Evolutionary conservation across 2,888 invertebrate genomes (phyloP).

Genomic region (Dorcus hopei): DNA sequence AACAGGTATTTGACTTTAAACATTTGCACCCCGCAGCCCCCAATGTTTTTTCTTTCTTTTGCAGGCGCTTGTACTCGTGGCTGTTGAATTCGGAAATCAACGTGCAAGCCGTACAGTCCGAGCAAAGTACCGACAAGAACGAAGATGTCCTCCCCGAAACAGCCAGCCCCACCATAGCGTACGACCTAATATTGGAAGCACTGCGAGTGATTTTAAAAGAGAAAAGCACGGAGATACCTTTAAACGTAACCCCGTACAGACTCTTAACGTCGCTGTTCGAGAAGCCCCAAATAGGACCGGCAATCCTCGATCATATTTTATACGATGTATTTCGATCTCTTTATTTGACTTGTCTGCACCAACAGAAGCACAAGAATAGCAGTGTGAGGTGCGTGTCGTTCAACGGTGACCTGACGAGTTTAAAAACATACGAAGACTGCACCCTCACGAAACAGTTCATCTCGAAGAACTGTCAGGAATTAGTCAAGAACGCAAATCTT

Average conservation of each 20-base stretch:
- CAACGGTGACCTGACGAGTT: slow-evolving; percentile 45
- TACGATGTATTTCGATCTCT: slow-evolving; percentile 72
- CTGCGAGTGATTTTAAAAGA: slow-evolving; percentile 60
- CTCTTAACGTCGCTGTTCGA: slow-evolving; percentile 81
- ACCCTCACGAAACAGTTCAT: slow-evolving; percentile 43
- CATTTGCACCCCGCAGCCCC: not conserved
- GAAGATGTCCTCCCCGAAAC: slow-evolving; percentile 36
- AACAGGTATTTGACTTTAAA: slow-evolving; percentile 56
- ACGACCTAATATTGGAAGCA: slow-evolving; percentile 62
- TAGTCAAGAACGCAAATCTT: slow-evolving; percentile 80
- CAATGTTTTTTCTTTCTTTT: slow-evolving; percentile 19
- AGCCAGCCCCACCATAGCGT: slow-evolving; percentile 50
- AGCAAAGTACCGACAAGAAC: slow-evolving; percentile 41
- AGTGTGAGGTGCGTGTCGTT: slow-evolving; percentile 45
- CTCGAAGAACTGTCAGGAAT: slow-evolving; percentile 58
- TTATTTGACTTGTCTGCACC: slow-evolving; percentile 54
- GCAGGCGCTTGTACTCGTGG: slow-evolving; percentile 78
- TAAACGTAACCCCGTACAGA: slow-evolving; percentile 70
- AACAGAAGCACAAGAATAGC: slow-evolving; percentile 42
- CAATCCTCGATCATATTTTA: slow-evolving; percentile 72
- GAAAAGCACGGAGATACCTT: slow-evolving; percentile 52
- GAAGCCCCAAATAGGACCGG: slow-evolving; percentile 80
- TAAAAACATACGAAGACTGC: slow-evolving; percentile 38
- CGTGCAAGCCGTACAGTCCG: slow-evolving; percentile 44
- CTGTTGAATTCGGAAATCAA: slow-evolving; percentile 71